Base-by-base conservation (phyloP, 2,797 vertebrate species). In the Crocodylus rhombifer region DNA sequence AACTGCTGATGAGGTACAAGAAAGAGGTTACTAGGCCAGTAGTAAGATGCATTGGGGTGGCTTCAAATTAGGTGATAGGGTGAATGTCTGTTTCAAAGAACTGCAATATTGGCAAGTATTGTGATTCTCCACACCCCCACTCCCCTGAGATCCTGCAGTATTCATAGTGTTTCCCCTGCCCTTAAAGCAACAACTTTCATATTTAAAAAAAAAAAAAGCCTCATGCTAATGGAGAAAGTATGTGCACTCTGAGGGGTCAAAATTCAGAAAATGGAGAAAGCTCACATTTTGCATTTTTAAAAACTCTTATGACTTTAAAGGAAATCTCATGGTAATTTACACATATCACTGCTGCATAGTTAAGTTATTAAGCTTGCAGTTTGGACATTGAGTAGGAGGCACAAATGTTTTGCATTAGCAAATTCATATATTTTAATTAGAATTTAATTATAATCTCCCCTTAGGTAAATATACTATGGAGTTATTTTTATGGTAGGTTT, bases 61-160 rank as follows among this genome's bases (percentile, higher is more conserved):
- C 1, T 0, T 58, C 51, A 61, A 74, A 57, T 89, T 3, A 0
- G 30, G 14, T 11, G 10, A 10, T 85, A 85, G 33, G 64, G 26
- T 9, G 0, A 42, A 14, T 80, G 10, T 15, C 23, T 86, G 90
- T 84, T 51, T 61, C n/a, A 82, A 36, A 13, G 86, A 86, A 57
- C 64, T 93, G 33, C 42, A 58, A 25, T 0, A 0, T 90, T 91
- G 55, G 23, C 77, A 25, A 14, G 58, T 20, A 20, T 3, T 1
- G 2, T 62, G 21, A 92, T 28, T 56, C 82, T 67, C 86, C 84
- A 23, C 65, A 51, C 42, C 42, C 42, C 42, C 42, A 51, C 42
- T 51, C 42, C 42, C 87, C 9, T 74, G 92, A 84, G 63, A 77
- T 82, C 14, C 28, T 18, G 7, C 82, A 17, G 28, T 65, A 56